These are phyloP conservation scores for Aldrovandia affinis DNA, from an alignment of 2,797 vertebrate species.

Conservation along the genomic window DNA sequence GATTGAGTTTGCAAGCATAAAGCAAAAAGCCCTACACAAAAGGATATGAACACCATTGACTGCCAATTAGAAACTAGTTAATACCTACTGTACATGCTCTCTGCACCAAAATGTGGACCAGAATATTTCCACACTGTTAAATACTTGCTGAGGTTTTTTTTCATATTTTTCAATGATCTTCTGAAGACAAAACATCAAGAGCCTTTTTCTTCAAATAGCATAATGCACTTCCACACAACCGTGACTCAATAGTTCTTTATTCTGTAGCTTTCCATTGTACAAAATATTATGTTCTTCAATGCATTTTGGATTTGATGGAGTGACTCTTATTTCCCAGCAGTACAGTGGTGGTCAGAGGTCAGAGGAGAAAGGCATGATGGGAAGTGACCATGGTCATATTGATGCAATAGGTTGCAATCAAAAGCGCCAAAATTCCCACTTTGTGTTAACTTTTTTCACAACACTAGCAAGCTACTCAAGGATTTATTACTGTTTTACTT, in stretches of 20 bases:
- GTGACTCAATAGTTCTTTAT: background rate
- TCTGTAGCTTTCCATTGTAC: background rate
- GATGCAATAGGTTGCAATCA: slow-evolving; percentile 1
- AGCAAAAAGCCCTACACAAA: background rate
- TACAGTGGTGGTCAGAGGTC: background rate
- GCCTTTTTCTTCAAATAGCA: background rate
- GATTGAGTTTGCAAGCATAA: too few relatives aligned
- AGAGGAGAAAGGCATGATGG: background rate
- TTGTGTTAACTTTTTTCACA: background rate
- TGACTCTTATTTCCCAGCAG: background rate
- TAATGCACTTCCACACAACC: background rate
- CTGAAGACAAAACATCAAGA: background rate
- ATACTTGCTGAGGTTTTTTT: slow-evolving; percentile 1
- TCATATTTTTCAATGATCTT: background rate
- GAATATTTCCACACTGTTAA: background rate
- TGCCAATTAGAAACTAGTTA: background rate
- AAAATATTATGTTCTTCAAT: background rate
- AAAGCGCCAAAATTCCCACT: background rate
- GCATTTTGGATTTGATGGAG: background rate
- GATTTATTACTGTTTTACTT: background rate
- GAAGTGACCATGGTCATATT: background rate
- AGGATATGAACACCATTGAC: background rate
- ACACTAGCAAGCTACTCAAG: background rate
- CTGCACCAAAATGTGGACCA: background rate
- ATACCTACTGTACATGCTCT: background rate